Evolutionary conservation across 1,140 invertebrate genomes (phyloP).

Genomic region (Achroia grisella): DNA sequence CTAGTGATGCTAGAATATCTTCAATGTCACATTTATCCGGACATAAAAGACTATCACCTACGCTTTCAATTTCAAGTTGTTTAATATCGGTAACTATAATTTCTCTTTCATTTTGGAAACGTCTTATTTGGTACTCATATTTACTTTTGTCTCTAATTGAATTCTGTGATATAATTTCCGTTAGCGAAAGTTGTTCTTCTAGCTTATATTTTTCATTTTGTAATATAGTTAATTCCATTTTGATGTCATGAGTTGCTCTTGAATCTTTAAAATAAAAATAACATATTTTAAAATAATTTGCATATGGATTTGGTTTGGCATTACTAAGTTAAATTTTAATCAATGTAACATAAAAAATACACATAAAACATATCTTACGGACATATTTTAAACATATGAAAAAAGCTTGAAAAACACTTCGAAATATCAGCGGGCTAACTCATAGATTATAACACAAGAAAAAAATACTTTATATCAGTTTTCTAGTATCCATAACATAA

Average conservation of each 20-base stretch:
- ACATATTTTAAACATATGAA: neutral
- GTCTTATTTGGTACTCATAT: slow-evolving; percentile 23
- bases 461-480: too few relatives aligned
- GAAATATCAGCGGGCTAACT: too few relatives aligned
- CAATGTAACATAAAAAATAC: too few relatives aligned
- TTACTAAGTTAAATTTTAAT: too few relatives aligned
- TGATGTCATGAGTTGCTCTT: slow-evolving; percentile 58
- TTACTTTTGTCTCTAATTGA: slow-evolving; percentile 26
- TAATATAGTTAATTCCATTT: slow-evolving; percentile 42
- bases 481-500: too few relatives aligned
- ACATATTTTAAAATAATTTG: neutral
- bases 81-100: slow-evolving; percentile 43
- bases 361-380: too few relatives aligned
- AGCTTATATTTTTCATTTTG: slow-evolving; percentile 33
- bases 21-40: slow-evolving; percentile 29
- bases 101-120: slow-evolving; percentile 41
- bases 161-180: slow-evolving; percentile 29
- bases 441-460: too few relatives aligned
- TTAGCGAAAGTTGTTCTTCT: slow-evolving; percentile 36
- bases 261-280: slow-evolving; percentile 37
- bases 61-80: slow-evolving; percentile 41
- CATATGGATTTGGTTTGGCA: too few relatives aligned
- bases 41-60: slow-evolving; percentile 38
- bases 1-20: slow-evolving; percentile 36
- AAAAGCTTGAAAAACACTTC: slow-evolving; percentile 3